These are phyloP conservation scores for Phoenicopterus ruber DNA, from an alignment of 2,113 vertebrate genomes.

Conservation along the genomic window DNA sequence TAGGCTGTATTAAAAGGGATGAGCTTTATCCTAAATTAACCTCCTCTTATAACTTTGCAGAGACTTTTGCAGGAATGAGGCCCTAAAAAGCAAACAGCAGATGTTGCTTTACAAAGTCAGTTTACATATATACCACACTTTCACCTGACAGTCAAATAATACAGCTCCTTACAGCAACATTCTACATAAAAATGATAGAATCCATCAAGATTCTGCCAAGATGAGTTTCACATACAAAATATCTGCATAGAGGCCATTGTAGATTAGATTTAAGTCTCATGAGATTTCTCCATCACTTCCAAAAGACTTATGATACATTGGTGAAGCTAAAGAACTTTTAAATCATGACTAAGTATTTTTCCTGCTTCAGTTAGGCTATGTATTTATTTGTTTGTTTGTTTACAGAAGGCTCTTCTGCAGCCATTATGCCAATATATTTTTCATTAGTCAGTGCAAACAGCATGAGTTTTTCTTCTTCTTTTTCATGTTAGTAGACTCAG, in stretches of 20 bases:
- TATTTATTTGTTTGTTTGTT: not conserved
- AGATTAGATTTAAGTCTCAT: constrained; percentile 51
- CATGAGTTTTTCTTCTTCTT: not conserved
- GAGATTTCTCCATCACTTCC: not conserved
- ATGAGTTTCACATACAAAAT: constrained; percentile 52
- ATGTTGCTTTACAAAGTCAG: constrained; percentile 50
- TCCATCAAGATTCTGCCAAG: constrained; percentile 56
- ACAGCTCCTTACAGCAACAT: constrained; percentile 35
- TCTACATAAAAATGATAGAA: constrained; percentile 45
- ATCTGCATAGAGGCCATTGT: constrained; percentile 29
- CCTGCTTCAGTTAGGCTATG: not conserved
- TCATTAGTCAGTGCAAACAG: not conserved
- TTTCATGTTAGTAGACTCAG: not conserved
- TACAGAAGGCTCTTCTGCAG: not conserved
- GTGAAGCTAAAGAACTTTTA: constrained; percentile 10
- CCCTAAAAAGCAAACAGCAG: constrained; percentile 38
- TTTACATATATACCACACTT: constrained; percentile 48
- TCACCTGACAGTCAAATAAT: constrained; percentile 44
- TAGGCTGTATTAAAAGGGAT: not conserved
- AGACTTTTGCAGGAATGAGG: not conserved
- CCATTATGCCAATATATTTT: not conserved
- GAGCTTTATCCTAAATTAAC: constrained; percentile 30
- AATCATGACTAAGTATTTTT: not conserved
- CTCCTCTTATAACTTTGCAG: constrained; percentile 6
- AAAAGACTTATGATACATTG: not conserved